These are phyloP conservation scores for Temnothorax curvispinosus DNA, from an alignment of 1,140 invertebrate genomes.

Conservation along the genomic window DNA sequence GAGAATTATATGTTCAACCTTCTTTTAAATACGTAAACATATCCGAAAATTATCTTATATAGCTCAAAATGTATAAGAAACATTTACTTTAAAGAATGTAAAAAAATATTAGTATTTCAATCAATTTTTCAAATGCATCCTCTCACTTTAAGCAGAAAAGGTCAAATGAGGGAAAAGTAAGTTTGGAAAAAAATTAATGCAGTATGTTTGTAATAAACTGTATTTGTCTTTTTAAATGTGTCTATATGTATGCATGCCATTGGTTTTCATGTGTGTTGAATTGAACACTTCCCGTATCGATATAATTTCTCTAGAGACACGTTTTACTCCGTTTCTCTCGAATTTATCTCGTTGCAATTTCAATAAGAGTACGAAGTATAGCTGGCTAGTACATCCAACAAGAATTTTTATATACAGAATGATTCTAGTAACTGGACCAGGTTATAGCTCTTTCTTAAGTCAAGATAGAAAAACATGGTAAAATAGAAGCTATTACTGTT, in stretches of 20 bases:
- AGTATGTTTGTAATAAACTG: background rate
- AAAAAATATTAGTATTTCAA: background rate
- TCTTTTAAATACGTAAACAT: background rate
- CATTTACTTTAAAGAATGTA: background rate
- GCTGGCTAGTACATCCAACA: background rate
- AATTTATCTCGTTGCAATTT: background rate
- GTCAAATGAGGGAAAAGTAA: background rate
- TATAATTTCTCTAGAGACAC: background rate
- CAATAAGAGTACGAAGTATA: background rate
- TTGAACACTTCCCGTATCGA: background rate
- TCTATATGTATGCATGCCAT: background rate
- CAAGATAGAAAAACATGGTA: background rate
- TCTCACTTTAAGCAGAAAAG: background rate
- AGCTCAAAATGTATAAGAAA: background rate
- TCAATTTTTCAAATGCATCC: background rate
- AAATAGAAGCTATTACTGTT: too few species aligned
- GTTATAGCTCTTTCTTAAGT: background rate
- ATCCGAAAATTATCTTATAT: background rate
- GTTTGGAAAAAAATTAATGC: background rate
- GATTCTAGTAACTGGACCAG: background rate
- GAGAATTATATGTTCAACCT: background rate
- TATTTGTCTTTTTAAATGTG: background rate
- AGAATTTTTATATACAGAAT: background rate
- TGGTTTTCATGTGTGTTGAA: background rate
- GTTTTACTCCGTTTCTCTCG: background rate